A percentile compares a stretch with the other conserved stretches of the same genome.
Evolutionary conservation across 37 sponge, comb jelly and placozoan genomes (phyloP).

Genomic region (Bolinopsis microptera): DNA sequence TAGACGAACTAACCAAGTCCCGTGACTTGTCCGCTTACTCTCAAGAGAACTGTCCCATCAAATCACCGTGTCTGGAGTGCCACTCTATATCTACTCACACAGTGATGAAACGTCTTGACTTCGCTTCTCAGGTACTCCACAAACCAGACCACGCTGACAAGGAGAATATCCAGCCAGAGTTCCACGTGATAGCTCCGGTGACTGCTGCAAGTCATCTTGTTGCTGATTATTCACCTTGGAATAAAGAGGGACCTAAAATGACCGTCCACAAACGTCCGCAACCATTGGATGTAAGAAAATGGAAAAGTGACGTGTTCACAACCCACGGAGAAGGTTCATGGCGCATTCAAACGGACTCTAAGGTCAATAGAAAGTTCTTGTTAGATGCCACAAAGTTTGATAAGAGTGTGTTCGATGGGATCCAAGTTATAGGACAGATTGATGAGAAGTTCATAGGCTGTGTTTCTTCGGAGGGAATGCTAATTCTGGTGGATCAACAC

Average conservation of each 20-base stretch:
- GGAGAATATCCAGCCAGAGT: background rate
- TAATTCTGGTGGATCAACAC: conserved; percentile 96
- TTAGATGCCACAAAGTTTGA: conserved; percentile 73
- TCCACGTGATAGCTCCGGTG: background rate
- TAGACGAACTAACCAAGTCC: background rate
- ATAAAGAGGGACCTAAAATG: background rate
- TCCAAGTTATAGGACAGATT: conserved; percentile 84
- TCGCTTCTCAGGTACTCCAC: background rate
- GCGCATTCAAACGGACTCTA: background rate
- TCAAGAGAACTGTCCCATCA: background rate
- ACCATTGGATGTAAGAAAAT: background rate
- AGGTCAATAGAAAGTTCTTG: conserved; percentile 1
- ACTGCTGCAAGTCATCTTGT: conserved; percentile 22
- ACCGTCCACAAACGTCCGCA: background rate
- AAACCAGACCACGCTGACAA: background rate
- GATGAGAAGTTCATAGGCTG: conserved; percentile 95
- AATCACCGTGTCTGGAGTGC: conserved; percentile 23
- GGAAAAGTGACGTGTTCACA: background rate
- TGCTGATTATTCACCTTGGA: conserved; percentile 18
- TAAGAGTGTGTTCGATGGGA: conserved; percentile 71
- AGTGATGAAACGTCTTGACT: conserved; percentile 47
- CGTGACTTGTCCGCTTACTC: background rate
- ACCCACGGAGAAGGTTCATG: conserved; percentile 10
- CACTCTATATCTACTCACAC: conserved; percentile 21
- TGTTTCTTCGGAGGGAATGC: conserved; percentile 70